Evolutionary conservation across 2,113 vertebrate genomes (phyloP).

Genomic region (Chlorodrepanis virens): DNA sequence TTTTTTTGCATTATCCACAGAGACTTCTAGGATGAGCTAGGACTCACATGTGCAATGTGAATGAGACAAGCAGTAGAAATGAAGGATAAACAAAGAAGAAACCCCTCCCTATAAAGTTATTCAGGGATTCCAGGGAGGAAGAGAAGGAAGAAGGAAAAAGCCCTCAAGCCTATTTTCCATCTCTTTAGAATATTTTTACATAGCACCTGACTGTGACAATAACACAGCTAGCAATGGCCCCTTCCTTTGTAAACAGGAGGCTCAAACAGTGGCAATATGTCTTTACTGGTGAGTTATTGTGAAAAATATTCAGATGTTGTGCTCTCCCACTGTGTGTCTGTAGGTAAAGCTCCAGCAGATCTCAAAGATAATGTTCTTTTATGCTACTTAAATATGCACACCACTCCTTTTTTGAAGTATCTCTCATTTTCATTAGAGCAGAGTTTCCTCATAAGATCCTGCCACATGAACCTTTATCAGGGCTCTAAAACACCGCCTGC

Average conservation of each 20-base stretch:
- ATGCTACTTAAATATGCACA: not conserved
- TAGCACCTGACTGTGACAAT: not conserved
- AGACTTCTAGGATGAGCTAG: not conserved
- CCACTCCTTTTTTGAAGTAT: not conserved
- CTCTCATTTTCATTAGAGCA: not conserved
- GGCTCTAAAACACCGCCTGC: accelerated
- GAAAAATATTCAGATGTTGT: not conserved
- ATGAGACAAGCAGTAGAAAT: not conserved
- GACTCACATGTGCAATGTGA: not conserved
- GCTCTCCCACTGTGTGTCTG: not conserved
- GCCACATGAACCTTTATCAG: not conserved
- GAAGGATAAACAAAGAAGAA: not conserved
- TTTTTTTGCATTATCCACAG: not conserved
- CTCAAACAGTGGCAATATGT: not conserved
- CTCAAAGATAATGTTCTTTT: not conserved
- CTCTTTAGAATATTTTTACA: not conserved
- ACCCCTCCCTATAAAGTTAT: not conserved
- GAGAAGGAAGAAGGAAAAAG: not conserved
- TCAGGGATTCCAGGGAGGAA: not conserved
- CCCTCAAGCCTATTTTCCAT: not conserved
- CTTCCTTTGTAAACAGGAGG: not conserved
- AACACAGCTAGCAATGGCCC: not conserved
- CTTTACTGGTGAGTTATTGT: not conserved
- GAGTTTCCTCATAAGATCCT: not conserved
- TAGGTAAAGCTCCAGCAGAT: not conserved